Conservation (phyloP, 1,140 invertebrate genomes). For the Plutomurus gul region DNA sequence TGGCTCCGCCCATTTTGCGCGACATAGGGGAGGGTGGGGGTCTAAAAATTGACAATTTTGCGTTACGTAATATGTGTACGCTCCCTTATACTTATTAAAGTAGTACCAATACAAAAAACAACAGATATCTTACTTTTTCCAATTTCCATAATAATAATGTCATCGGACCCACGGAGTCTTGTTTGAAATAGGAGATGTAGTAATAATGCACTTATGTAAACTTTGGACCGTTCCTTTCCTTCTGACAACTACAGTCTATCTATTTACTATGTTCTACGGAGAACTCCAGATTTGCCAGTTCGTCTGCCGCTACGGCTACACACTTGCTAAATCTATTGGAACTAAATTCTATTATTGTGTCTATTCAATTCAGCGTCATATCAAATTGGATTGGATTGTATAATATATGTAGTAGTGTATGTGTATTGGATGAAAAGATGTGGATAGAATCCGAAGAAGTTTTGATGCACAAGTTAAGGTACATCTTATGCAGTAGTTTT, state of each 20-base stretch:
- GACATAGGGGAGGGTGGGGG: too few relatives aligned
- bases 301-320: background rate
- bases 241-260: too few relatives aligned
- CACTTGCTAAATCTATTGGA: background rate
- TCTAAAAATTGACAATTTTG: too few relatives aligned
- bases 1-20: too few relatives aligned
- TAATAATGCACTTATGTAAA: background rate
- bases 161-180: background rate
- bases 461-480: background rate
- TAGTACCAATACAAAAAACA: too few relatives aligned
- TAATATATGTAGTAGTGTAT: background rate
- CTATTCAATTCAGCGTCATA: background rate
- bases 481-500: too few relatives aligned
- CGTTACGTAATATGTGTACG: too few relatives aligned
- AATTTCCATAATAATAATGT: background rate
- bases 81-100: too few relatives aligned
- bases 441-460: background rate
- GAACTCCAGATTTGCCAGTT: background rate
- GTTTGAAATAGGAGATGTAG: background rate
- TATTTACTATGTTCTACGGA: too few relatives aligned
- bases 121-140: too few relatives aligned
- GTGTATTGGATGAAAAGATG: background rate
- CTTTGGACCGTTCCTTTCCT: background rate
- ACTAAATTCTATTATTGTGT: background rate
- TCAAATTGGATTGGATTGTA: too few relatives aligned